A percentile compares a stretch with the other conserved stretches of the same genome.
These are phyloP conservation scores for Uloborus plumipes DNA, from an alignment of 2,888 invertebrate species.

Conservation along the genomic window DNA sequence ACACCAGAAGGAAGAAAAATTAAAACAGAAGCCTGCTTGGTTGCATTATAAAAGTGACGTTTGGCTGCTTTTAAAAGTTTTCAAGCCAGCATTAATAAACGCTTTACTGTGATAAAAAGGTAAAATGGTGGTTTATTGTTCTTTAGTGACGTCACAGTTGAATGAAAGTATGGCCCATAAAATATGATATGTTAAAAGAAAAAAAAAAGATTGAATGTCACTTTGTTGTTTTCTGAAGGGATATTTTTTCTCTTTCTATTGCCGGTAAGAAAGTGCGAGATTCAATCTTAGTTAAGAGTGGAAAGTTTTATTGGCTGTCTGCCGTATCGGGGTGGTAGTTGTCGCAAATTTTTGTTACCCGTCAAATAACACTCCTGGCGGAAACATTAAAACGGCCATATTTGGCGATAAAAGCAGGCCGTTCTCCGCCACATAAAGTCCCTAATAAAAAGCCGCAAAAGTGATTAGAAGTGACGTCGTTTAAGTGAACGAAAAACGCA, in stretches of 20 bases:
- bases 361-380: conserved; percentile 7
- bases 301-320: conserved; percentile 34
- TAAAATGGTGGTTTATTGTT: conserved; percentile 37
- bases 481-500: conserved; percentile 7
- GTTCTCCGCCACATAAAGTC: conserved; percentile 49
- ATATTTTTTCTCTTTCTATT: conserved; percentile 14
- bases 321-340: neutral
- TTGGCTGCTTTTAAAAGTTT: conserved; percentile 39
- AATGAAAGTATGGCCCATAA: conserved; percentile 43
- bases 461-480: conserved; percentile 32
- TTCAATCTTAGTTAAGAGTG: conserved; percentile 47
- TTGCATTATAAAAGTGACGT: conserved; percentile 24
- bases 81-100: conserved; percentile 53
- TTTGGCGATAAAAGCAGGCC: conserved; percentile 43
- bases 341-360: too few relatives aligned
- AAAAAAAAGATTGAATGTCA: neutral
- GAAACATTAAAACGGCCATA: conserved; percentile 57
- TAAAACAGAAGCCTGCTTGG: conserved; percentile 12
- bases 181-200: conserved; percentile 49
- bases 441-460: conserved; percentile 46
- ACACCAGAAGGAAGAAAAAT: conserved; percentile 22
- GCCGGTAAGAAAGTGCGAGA: conserved; percentile 18
- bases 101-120: conserved; percentile 48
- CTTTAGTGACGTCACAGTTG: conserved; percentile 43
- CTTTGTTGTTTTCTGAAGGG: too few relatives aligned